Percentiles rank a stretch among this genome's conserved stretches.
Conservation (phyloP, 2,113 vertebrate species). For the Paralichthys olivaceus region DNA sequence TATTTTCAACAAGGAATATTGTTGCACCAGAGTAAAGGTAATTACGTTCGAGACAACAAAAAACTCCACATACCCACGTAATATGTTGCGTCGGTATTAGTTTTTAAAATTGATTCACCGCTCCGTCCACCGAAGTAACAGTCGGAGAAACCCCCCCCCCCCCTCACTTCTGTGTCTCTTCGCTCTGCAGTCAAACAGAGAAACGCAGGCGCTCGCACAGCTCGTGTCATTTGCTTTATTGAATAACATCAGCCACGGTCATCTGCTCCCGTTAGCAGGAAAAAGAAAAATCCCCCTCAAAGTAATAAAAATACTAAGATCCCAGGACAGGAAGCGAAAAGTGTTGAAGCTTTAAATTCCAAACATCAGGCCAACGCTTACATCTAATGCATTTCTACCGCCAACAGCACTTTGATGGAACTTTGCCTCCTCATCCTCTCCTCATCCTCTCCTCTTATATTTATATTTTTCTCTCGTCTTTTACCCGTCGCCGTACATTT, state of each 20-base stretch:
- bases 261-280: conserved; percentile 1
- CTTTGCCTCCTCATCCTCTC: conserved; percentile 26
- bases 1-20: neutral
- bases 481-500: too few relatives aligned
- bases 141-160: conserved; percentile 31
- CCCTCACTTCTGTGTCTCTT: conserved; percentile 19
- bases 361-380: conserved; percentile 55
- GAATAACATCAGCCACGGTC: conserved; percentile 48
- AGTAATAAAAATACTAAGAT: conserved; percentile 55
- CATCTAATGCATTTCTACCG: conserved; percentile 64
- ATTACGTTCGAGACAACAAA: neutral
- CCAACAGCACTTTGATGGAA: conserved; percentile 66
- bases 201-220: conserved; percentile 1
- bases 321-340: conserved; percentile 34
- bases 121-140: conserved; percentile 26
- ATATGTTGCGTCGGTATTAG: conserved; percentile 8
- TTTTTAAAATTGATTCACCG: neutral
- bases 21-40: neutral
- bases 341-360: conserved; percentile 58
- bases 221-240: conserved; percentile 55
- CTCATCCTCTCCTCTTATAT: neutral
- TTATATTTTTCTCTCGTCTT: too few relatives aligned
- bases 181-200: conserved; percentile 48
- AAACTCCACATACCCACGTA: neutral
- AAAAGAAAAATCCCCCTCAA: conserved; percentile 22